Evolutionary conservation across 2,113 vertebrate genomes (phyloP).

Genomic region (Butorides virescens): DNA sequence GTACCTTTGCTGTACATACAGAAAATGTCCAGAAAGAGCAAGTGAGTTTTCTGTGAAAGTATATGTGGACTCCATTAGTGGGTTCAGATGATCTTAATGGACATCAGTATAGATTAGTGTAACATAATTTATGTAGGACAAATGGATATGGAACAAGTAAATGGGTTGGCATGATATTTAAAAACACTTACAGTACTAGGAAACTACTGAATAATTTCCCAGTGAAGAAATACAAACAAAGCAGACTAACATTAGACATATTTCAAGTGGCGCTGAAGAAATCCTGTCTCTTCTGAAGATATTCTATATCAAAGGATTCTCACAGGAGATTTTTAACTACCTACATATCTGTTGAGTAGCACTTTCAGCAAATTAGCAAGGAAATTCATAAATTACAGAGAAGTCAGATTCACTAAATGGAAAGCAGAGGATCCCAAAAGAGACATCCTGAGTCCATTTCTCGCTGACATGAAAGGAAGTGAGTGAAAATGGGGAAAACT

Average conservation of each 20-base stretch:
- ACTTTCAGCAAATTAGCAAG: conserved; percentile 6
- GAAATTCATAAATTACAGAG: background rate
- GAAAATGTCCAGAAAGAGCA: background rate
- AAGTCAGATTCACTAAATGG: background rate
- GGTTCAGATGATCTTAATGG: background rate
- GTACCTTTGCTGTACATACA: background rate
- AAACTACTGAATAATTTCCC: background rate
- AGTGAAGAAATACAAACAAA: background rate
- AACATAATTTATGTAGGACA: background rate
- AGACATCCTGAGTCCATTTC: background rate
- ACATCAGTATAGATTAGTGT: background rate
- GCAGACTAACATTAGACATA: background rate
- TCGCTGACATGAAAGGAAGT: background rate
- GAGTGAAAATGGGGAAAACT: background rate
- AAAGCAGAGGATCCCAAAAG: background rate
- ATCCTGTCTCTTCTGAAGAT: background rate
- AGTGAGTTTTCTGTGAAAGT: background rate
- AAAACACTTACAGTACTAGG: background rate
- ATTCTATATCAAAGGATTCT: background rate
- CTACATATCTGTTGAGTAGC: background rate
- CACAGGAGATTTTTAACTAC: background rate
- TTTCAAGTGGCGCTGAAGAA: background rate
- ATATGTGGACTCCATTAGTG: background rate
- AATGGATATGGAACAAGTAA: background rate
- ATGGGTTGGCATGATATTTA: background rate